Percentiles rank a stretch among this genome's conserved stretches.
Conservation (phyloP, 2,888 invertebrate species). For the Hypolimnas misippus region DNA sequence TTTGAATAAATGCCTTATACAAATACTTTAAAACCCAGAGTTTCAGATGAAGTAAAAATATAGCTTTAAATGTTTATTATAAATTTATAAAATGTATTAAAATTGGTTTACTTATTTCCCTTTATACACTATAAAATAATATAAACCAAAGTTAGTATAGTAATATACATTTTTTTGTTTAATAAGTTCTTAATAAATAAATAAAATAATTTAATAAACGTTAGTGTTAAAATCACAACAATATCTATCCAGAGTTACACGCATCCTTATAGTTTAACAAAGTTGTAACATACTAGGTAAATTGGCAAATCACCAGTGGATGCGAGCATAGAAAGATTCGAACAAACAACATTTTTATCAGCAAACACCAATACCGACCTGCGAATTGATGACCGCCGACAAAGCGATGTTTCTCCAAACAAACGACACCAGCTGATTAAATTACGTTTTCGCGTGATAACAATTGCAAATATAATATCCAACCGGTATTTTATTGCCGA, state of each 20-base stretch:
- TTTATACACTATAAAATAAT: too few relatives aligned
- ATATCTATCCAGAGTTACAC: conserved; percentile 49
- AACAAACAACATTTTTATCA: conserved; percentile 33
- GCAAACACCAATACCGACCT: conserved; percentile 65
- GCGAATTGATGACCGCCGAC: conserved; percentile 62
- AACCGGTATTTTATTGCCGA: conserved; percentile 42
- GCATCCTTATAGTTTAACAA: too few relatives aligned
- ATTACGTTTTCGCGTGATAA: conserved; percentile 48
- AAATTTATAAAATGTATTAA: too few relatives aligned
- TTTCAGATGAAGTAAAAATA: too few relatives aligned
- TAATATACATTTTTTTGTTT: too few relatives aligned
- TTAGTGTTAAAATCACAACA: conserved; percentile 62
- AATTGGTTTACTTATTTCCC: too few relatives aligned
- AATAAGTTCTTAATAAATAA: not conserved
- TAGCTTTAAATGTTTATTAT: too few relatives aligned
- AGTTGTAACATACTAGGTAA: conserved; percentile 29
- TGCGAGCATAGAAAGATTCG: conserved; percentile 20
- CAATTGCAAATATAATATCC: conserved; percentile 36
- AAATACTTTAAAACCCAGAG: not conserved
- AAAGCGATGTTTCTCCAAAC: conserved; percentile 68
- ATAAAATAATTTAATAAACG: too few relatives aligned
- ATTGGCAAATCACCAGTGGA: conserved; percentile 33
- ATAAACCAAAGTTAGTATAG: too few relatives aligned
- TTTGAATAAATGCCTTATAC: not conserved
- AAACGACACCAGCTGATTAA: conserved; percentile 60